A percentile compares a stretch with the other conserved stretches of the same genome.
Conservation (phyloP, 2,113 vertebrate species). For the Hucho hucho region DNA sequence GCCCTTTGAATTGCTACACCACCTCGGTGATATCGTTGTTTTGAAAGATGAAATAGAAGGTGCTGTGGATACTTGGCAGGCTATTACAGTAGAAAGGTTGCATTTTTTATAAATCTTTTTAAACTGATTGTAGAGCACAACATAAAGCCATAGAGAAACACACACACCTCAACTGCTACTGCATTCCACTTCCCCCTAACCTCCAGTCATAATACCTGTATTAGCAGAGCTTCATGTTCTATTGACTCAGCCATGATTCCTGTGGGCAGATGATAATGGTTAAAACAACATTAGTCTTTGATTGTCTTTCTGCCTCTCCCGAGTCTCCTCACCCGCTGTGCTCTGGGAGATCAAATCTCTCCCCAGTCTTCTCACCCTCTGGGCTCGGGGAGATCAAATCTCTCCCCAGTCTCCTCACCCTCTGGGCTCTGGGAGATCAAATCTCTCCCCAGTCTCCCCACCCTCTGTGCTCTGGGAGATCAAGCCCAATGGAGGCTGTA, state of each 20-base stretch:
- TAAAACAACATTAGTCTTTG: constrained; percentile 45
- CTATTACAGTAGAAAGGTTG: constrained; percentile 45
- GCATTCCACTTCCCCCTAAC: too few relatives aligned
- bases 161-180: not conserved
- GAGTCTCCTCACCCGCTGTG: too few relatives aligned
- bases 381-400: too few relatives aligned
- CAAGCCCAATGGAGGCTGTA: constrained; percentile 1
- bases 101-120: constrained; percentile 19
- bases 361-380: too few relatives aligned
- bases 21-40: constrained; percentile 33
- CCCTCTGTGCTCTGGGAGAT: too few relatives aligned
- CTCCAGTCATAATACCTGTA: constrained; percentile 18
- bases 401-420: too few relatives aligned
- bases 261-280: constrained; percentile 46
- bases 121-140: not conserved
- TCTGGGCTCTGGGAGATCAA: not conserved
- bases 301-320: constrained; percentile 10
- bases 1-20: constrained; percentile 33
- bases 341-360: too few relatives aligned
- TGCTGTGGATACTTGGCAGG: constrained; percentile 41
- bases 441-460: too few relatives aligned
- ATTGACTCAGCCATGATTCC: constrained; percentile 44
- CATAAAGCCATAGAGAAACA: not conserved
- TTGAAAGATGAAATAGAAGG: constrained; percentile 42
- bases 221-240: constrained; percentile 43